Conservation (phyloP, 2,888 invertebrate species). For the Tetragonula carbonaria region DNA sequence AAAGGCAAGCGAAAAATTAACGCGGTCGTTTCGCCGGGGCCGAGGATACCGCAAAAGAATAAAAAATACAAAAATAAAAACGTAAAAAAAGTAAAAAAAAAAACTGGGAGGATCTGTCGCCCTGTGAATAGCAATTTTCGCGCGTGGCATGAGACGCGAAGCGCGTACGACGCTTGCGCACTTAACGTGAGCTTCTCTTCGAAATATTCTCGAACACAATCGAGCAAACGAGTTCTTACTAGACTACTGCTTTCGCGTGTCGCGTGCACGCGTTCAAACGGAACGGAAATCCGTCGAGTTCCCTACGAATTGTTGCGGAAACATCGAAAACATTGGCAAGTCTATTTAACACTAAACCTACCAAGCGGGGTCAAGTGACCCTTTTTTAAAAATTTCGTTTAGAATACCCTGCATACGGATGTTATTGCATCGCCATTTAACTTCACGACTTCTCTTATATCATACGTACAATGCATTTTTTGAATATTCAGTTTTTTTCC, state of each 20-base stretch:
- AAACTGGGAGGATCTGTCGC: slow-evolving; percentile 20
- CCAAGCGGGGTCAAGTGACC: too few species aligned
- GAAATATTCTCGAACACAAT: background rate
- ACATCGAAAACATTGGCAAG: background rate
- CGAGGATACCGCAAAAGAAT: slow-evolving; percentile 27
- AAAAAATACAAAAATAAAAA: background rate
- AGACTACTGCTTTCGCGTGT: background rate
- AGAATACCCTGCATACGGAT: too few species aligned
- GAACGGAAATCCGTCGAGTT: background rate
- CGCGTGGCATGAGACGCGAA: background rate
- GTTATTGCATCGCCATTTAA: too few species aligned
- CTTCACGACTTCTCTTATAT: too few species aligned
- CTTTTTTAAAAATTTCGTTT: too few species aligned
- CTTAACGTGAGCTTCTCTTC: background rate
- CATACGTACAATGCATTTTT: too few species aligned
- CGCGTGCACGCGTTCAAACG: too few species aligned
- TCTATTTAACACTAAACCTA: background rate
- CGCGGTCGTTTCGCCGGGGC: slow-evolving; percentile 20
- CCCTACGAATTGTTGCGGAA: background rate
- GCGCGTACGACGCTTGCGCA: background rate
- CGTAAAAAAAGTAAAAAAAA: background rate
- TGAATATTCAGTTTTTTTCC: too few species aligned
- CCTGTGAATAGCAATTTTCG: background rate
- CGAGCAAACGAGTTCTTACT: background rate
- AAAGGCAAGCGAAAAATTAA: slow-evolving; percentile 54